Evolutionary conservation across 2,113 vertebrate species (phyloP).

Genomic region (Myocastor coypus): DNA sequence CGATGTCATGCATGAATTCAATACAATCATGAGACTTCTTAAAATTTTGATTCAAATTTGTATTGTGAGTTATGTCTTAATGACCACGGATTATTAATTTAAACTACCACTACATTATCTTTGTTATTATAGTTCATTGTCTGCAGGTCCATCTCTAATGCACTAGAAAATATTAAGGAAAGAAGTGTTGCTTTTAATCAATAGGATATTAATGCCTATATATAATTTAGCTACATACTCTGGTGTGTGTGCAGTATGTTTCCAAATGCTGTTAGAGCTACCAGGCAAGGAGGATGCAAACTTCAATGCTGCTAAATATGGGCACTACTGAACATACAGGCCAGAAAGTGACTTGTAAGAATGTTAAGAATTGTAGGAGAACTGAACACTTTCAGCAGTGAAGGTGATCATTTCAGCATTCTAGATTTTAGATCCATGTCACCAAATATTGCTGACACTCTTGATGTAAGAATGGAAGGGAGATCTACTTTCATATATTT

Average conservation of each 20-base stretch:
- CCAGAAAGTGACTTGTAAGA: not conserved
- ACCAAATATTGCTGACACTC: not conserved
- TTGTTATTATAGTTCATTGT: slow-evolving; percentile 22
- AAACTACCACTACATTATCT: not conserved
- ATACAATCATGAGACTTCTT: not conserved
- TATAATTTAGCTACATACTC: slow-evolving; percentile 2
- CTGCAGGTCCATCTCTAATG: not conserved
- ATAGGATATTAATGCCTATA: not conserved
- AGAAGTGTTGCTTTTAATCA: not conserved
- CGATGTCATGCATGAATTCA: not conserved
- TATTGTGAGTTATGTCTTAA: slow-evolving; percentile 13
- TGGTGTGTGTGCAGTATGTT: not conserved
- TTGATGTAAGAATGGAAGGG: not conserved
- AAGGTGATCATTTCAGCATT: not conserved
- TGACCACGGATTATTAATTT: not conserved
- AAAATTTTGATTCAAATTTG: slow-evolving; percentile 27
- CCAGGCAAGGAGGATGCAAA: not conserved
- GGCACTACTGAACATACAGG: not conserved
- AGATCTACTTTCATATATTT: not conserved
- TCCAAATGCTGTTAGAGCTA: slow-evolving; percentile 21
- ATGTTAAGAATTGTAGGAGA: not conserved
- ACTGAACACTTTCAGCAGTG: not conserved
- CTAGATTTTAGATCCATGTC: not conserved
- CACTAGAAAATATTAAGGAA: not conserved
- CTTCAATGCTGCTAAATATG: not conserved